These are phyloP conservation scores for Brachyptera risi DNA, from an alignment of 2,888 invertebrate species.

Conservation along the genomic window DNA sequence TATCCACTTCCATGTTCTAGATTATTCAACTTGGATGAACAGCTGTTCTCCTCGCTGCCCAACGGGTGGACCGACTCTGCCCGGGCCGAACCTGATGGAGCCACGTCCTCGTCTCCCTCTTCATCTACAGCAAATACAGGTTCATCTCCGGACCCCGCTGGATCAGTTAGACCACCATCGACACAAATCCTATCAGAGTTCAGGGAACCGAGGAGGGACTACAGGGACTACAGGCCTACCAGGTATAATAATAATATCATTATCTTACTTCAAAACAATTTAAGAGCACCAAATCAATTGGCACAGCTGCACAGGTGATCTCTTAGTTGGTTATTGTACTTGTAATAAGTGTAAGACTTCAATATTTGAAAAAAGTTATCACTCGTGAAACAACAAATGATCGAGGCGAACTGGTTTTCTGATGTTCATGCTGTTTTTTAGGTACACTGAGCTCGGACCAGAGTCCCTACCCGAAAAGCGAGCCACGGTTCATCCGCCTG, in stretches of 20 bases:
- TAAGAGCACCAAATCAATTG: not conserved
- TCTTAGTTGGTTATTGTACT: not conserved
- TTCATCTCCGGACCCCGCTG: slow-evolving; percentile 1
- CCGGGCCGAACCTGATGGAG: slow-evolving; percentile 69
- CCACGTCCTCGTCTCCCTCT: slow-evolving; percentile 54
- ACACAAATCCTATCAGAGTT: slow-evolving; percentile 54
- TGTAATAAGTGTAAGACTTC: too few relatives aligned
- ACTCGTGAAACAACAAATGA: too few relatives aligned
- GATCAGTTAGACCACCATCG: slow-evolving; percentile 49
- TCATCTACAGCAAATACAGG: slow-evolving; percentile 43
- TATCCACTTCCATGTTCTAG: too few relatives aligned
- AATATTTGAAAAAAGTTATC: not conserved
- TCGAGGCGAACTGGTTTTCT: too few relatives aligned
- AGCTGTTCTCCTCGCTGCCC: slow-evolving; percentile 54
- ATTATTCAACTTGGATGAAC: slow-evolving; percentile 61
- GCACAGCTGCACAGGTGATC: not conserved
- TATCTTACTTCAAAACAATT: not conserved
- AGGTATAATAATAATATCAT: too few relatives aligned
- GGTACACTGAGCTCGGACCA: slow-evolving; percentile 35
- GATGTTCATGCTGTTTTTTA: too few relatives aligned
- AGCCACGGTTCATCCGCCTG: slow-evolving; percentile 54
- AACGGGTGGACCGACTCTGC: slow-evolving; percentile 41
- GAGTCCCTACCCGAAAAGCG: slow-evolving; percentile 35
- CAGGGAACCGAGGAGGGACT: slow-evolving; percentile 51
- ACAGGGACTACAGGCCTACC: slow-evolving; percentile 48